Evolutionary conservation across 2,113 vertebrate species (phyloP), one percentile per base, ranked within the genome.

Genomic region (Cyphomyrus discorhynchus): DNA sequence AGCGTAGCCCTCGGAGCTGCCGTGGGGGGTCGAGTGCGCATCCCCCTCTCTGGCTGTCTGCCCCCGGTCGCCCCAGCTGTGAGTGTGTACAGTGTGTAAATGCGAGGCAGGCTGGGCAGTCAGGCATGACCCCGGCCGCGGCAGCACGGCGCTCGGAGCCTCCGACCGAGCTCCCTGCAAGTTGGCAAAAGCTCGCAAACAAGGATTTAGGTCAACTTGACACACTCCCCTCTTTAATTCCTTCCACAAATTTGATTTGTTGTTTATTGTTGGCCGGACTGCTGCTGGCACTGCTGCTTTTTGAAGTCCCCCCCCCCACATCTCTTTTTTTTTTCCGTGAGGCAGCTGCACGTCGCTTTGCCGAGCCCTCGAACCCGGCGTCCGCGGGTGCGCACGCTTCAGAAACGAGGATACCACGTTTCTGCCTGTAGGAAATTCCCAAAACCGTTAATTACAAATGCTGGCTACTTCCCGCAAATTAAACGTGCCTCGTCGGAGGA

Each of bases 41-140:
- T 94, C 93, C 92, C 91, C 62, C 89, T 94, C 92, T 94, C 94
- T 93, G 92, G 92, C 94, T 95, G 94, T 94, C 94, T 95, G 95
- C 93, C 95, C 95, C 94, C 94, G 93, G 94, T 93, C 94, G 94
- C 94, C 94, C 95, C 94, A 95, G 94, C 95, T 94, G 91, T 91
- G 92, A 91, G 91, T 94, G 92, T 94, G 93, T 94, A 92, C 91
- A 93, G 92, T 94, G 95, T 94, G 95, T 93, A 95, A 95, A 95
- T 95, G 94, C 93, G 94, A 93, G 94, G 94, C 94, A 95, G 91
- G 92, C 92, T n/a, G 92, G 93, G 93, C 94, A 95, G 92, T 96
- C 94, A 95, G 94, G 95, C 95, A 93, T 93, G 95, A 94, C 96
- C 94, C 95, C 94, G 94, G 93, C 96, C 95, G 94, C 95, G 95